These are phyloP conservation scores for Desmophyllum pertusum DNA, from an alignment of 92 coral and sea anemone species.

Conservation along the genomic window DNA sequence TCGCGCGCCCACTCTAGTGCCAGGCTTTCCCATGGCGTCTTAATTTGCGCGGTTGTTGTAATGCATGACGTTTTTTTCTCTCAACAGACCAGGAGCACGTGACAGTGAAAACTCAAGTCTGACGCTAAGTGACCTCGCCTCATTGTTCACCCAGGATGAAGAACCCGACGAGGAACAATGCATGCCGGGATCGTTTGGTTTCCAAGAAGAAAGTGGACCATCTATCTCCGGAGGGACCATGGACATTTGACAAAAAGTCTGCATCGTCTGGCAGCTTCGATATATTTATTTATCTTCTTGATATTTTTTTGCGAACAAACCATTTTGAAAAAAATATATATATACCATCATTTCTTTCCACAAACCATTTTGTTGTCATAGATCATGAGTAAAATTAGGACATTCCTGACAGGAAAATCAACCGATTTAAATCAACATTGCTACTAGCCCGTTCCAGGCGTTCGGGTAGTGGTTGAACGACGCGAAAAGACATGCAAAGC, in stretches of 20 bases:
- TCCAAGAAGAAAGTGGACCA: neutral
- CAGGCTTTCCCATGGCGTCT: neutral
- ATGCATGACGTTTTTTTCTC: neutral
- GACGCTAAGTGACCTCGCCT: conserved; percentile 80
- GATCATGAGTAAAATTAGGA: neutral
- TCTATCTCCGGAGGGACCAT: neutral
- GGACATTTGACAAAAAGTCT: neutral
- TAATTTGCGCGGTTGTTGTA: neutral
- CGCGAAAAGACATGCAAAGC: too few species aligned
- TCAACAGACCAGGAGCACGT: conserved; percentile 73
- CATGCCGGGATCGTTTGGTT: conserved; percentile 12
- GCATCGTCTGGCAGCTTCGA: neutral
- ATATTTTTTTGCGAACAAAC: neutral
- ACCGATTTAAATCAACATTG: too few species aligned
- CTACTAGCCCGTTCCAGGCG: too few species aligned
- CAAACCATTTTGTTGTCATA: too few species aligned
- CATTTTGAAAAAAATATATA: too few species aligned
- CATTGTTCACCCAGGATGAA: conserved; percentile 66
- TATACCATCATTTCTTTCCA: too few species aligned
- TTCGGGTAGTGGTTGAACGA: too few species aligned
- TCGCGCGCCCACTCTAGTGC: neutral
- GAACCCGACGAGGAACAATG: conserved; percentile 49
- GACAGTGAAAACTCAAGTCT: conserved; percentile 82
- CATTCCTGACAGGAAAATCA: neutral
- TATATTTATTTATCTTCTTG: neutral